These are phyloP conservation scores for Falco cherrug DNA, from an alignment of 2,797 vertebrate genomes.

Conservation along the genomic window DNA sequence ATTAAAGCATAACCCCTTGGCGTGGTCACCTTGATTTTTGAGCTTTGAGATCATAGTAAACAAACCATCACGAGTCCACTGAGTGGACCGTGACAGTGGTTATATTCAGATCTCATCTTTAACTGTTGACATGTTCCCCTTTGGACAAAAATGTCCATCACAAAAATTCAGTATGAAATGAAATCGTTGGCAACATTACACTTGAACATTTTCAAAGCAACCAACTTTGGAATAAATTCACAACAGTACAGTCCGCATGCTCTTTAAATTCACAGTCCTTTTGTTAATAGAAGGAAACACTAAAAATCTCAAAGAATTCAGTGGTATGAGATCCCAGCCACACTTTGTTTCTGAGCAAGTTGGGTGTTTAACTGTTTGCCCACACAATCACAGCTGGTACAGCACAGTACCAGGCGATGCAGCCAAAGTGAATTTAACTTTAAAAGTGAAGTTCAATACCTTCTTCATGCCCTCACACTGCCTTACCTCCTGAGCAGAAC, in stretches of 20 bases:
- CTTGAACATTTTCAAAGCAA: background rate
- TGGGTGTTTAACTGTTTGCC: background rate
- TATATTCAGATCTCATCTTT: slow-evolving; percentile 38
- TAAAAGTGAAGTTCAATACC: background rate
- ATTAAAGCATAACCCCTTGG: too few relatives aligned
- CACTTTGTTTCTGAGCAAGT: background rate
- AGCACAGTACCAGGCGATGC: background rate
- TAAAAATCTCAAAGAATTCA: background rate
- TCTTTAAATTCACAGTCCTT: background rate
- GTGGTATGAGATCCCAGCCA: background rate
- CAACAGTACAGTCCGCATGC: background rate
- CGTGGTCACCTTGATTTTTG: too few relatives aligned
- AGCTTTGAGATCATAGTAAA: too few relatives aligned
- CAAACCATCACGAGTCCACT: too few relatives aligned
- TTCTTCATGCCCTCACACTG: background rate
- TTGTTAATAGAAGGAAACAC: background rate
- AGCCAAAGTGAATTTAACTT: background rate
- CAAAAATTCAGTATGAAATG: background rate
- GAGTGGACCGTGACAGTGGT: too few relatives aligned
- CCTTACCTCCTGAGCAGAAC: background rate
- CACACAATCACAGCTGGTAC: background rate
- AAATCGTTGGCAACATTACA: background rate
- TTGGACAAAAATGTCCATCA: background rate
- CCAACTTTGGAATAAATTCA: background rate
- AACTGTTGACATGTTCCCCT: slow-evolving; percentile 27